Percentiles rank a stretch among this genome's conserved stretches.
phyloP scores from a whole-genome alignment of 92 coral and sea anemone species.

The Pocillopora meandrina region DNA sequence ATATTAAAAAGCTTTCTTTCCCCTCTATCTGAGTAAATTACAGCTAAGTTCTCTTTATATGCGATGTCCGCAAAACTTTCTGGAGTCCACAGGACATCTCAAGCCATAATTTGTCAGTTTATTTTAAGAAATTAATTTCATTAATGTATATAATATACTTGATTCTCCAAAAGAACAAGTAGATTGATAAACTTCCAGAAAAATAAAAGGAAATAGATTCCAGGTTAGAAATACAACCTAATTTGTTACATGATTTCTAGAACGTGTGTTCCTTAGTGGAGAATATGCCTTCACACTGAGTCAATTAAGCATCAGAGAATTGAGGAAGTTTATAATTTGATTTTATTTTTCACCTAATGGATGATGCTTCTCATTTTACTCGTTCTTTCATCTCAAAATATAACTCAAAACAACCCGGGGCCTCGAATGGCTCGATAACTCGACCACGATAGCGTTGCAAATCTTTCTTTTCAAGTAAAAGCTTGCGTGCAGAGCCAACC shows the following conservation, averaged over 20 bases:
- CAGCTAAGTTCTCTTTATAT: slow-evolving; percentile 11
- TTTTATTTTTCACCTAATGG: slow-evolving; percentile 8
- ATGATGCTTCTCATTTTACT: slow-evolving; percentile 1
- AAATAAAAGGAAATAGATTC: slow-evolving; percentile 25
- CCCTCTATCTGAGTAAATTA: slow-evolving; percentile 1
- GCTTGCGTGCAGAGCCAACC: neutral
- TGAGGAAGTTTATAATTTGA: neutral
- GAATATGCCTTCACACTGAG: too few species aligned
- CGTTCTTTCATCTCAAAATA: slow-evolving; percentile 21
- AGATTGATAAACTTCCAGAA: slow-evolving; percentile 2
- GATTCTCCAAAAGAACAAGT: slow-evolving; percentile 1
- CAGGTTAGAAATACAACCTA: neutral
- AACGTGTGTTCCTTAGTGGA: too few species aligned
- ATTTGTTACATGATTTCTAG: neutral
- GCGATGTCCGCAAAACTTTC: neutral
- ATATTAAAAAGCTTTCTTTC: slow-evolving; percentile 4
- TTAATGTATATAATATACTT: slow-evolving; percentile 13
- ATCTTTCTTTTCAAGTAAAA: neutral
- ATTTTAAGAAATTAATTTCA: neutral
- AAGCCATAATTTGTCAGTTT: neutral
- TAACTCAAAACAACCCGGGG: slow-evolving; percentile 28
- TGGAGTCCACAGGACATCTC: neutral
- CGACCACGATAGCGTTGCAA: too few species aligned
- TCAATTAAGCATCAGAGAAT: too few species aligned
- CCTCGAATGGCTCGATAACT: neutral